Percentiles rank a stretch among this genome's conserved stretches.
phyloP scores from a whole-genome alignment of 2,113 vertebrate species.

The Crypturellus undulatus region DNA sequence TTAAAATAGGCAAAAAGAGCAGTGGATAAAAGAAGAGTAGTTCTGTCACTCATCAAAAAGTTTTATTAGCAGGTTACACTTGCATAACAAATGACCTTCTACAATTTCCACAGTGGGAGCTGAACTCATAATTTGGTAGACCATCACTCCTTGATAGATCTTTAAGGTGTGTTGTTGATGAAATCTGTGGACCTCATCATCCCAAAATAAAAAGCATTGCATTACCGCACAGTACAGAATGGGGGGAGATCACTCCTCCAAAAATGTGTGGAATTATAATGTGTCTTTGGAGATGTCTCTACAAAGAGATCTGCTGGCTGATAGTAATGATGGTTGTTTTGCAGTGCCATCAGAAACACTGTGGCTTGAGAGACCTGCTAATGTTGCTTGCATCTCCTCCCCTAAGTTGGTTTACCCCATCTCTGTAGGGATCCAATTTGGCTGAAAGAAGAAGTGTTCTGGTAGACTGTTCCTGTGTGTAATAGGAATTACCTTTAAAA shows the following conservation, averaged over 20 bases:
- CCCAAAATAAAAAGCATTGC: background rate
- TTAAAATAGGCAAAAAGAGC: background rate
- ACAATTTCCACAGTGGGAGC: background rate
- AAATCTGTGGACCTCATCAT: background rate
- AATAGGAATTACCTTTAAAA: background rate
- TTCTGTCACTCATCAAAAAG: background rate
- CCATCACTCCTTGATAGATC: background rate
- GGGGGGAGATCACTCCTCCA: background rate
- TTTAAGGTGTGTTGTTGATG: background rate
- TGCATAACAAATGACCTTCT: background rate
- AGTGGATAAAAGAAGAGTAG: background rate
- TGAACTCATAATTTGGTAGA: background rate
- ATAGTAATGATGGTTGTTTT: background rate
- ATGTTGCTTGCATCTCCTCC: background rate
- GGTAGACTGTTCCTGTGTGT: background rate
- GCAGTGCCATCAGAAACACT: background rate
- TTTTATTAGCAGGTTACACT: background rate
- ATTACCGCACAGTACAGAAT: background rate
- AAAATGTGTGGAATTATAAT: background rate
- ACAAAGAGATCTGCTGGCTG: background rate
- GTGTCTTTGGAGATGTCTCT: background rate
- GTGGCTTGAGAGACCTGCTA: background rate
- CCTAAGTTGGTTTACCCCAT: background rate
- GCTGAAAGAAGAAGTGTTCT: background rate
- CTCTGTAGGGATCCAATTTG: background rate